Conservation (phyloP, 2,113 vertebrate genomes). For the Camelus bactrianus region DNA sequence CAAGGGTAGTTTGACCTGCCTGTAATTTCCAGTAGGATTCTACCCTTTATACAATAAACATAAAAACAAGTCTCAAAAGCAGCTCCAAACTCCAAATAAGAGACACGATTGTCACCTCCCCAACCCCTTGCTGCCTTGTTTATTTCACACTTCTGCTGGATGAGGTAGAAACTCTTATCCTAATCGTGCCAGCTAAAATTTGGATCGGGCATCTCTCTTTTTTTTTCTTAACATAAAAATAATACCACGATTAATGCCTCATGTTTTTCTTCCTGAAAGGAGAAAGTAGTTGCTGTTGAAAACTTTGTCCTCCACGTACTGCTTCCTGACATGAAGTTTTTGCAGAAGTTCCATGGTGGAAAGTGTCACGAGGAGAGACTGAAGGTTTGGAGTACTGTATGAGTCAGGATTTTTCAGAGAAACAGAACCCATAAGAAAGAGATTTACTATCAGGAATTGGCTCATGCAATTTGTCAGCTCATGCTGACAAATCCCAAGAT, state of each 20-base stretch:
- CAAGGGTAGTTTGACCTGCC: neutral
- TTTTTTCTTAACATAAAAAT: neutral
- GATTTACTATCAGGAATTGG: neutral
- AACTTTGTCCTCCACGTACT: neutral
- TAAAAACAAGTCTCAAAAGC: neutral
- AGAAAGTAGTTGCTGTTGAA: neutral
- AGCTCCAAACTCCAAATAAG: neutral
- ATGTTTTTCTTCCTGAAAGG: neutral
- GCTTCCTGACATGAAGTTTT: neutral
- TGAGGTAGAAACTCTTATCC: neutral
- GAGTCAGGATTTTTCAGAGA: neutral
- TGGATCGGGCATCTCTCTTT: neutral
- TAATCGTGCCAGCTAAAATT: neutral
- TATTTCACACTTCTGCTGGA: neutral
- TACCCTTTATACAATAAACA: neutral
- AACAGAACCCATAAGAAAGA: neutral
- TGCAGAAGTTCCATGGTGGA: neutral
- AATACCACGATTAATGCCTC: neutral
- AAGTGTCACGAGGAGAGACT: neutral
- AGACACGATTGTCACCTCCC: neutral
- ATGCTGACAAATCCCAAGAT: neutral
- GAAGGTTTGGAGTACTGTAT: neutral
- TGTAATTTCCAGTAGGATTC: neutral
- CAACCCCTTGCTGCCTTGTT: neutral
- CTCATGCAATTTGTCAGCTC: neutral